These are phyloP conservation scores for Coptodon rendalli DNA, from an alignment of 2,113 vertebrate genomes.

Conservation along the genomic window DNA sequence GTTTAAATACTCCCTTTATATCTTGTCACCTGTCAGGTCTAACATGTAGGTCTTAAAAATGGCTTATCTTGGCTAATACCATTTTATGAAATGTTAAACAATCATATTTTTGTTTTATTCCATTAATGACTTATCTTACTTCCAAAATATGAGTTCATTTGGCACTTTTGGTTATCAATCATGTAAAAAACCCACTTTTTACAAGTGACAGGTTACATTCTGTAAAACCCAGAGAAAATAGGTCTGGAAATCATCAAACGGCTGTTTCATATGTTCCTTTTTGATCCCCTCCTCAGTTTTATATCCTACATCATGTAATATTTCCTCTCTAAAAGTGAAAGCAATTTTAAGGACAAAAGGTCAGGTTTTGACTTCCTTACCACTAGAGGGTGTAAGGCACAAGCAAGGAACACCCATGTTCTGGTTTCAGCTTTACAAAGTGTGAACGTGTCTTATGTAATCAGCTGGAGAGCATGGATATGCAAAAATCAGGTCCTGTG, in stretches of 20 bases:
- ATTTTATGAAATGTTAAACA: background rate
- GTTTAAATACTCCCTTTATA: background rate
- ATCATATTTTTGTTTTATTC: background rate
- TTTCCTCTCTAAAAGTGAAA: background rate
- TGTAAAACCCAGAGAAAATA: background rate
- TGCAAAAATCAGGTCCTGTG: background rate
- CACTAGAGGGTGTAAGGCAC: constrained; percentile 51
- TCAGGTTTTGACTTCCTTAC: constrained; percentile 8
- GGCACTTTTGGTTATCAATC: background rate
- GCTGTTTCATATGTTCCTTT: background rate
- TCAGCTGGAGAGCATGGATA: background rate
- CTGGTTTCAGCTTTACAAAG: background rate
- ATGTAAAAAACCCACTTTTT: background rate
- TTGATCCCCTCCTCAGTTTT: rapidly evolving
- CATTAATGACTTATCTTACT: background rate
- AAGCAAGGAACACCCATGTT: background rate
- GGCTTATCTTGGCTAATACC: background rate
- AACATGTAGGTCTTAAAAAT: background rate
- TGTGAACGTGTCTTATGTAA: background rate
- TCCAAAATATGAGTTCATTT: background rate
- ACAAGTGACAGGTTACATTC: background rate
- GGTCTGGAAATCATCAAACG: background rate
- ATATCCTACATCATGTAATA: background rate
- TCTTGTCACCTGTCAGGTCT: background rate
- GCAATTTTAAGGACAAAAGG: background rate